phyloP scores from a whole-genome alignment of 2,797 vertebrate species.

The Clarias laeviceps region DNA sequence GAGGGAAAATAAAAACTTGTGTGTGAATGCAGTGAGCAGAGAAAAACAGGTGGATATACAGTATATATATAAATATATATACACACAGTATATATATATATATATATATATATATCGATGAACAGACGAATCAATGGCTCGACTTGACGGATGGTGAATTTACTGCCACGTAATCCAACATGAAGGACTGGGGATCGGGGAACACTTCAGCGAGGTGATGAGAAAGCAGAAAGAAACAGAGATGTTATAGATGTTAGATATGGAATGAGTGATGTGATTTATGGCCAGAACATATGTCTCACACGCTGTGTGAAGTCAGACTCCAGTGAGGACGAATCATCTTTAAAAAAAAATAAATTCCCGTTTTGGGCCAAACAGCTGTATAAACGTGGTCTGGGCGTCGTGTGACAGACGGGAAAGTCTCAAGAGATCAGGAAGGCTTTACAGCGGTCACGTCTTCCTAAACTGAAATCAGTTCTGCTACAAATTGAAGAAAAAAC shows the following conservation, averaged over 20 bases:
- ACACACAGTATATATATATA: no score
- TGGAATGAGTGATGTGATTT: constrained; percentile 28
- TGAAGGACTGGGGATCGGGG: neutral
- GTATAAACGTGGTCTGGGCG: constrained; percentile 36
- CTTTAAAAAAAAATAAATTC: neutral
- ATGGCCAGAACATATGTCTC: constrained; percentile 43
- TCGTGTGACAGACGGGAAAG: constrained; percentile 9
- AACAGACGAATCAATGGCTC: constrained; percentile 73
- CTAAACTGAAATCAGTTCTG: neutral
- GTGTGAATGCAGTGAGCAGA: constrained; percentile 61
- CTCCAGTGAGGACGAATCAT: neutral
- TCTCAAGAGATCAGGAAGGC: neutral
- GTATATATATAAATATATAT: no score
- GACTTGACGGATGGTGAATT: constrained; percentile 74
- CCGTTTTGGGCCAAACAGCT: neutral
- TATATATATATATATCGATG: constrained; percentile 28
- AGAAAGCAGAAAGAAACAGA: constrained; percentile 12
- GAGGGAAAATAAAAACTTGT: constrained; percentile 60
- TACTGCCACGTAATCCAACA: constrained; percentile 70
- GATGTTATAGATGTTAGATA: constrained; percentile 28
- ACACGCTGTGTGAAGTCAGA: neutral
- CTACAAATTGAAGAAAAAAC: neutral
- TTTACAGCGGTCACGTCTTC: neutral
- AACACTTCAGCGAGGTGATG: constrained; percentile 17
- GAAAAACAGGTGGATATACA: constrained; percentile 62